Percentiles rank a stretch among this genome's conserved stretches.
phyloP scores from a whole-genome alignment of 2,888 invertebrate genomes.

The Eupelmus urozonus region DNA sequence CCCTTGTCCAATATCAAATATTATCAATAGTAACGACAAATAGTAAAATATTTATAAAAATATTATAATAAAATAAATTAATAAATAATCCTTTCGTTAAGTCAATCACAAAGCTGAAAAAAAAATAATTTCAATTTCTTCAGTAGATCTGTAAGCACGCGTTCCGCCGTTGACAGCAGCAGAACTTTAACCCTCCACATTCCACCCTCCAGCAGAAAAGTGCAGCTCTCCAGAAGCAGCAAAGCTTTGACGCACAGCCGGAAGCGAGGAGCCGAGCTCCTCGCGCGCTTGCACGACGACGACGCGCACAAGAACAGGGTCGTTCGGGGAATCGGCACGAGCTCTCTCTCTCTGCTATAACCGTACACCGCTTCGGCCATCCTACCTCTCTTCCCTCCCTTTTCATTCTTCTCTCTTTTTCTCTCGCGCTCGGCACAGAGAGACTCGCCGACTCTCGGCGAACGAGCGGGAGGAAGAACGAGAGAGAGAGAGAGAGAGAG shows the following conservation, averaged over 20 bases:
- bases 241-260: conserved; percentile 17
- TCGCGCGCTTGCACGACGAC: neutral
- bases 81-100: too few relatives aligned
- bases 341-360: neutral
- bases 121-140: too few relatives aligned
- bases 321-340: conserved; percentile 44
- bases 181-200: too few relatives aligned
- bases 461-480: conserved; percentile 37
- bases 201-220: too few relatives aligned
- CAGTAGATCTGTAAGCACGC: too few relatives aligned
- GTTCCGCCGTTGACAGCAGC: too few relatives aligned
- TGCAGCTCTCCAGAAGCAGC: too few relatives aligned
- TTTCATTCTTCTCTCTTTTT: conserved; percentile 37
- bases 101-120: too few relatives aligned
- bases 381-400: conserved; percentile 40
- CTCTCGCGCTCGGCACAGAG: conserved; percentile 13
- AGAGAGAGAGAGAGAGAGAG: conserved; percentile 41
- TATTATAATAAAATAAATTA: too few relatives aligned
- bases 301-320: conserved; percentile 10
- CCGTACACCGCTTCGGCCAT: neutral
- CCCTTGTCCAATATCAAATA: too few relatives aligned
- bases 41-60: too few relatives aligned
- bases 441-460: conserved; percentile 42
- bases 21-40: too few relatives aligned
- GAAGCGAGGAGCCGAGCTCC: conserved; percentile 12